Evolutionary conservation across 2,113 vertebrate genomes (phyloP).

Genomic region (Phodopus roborovskii): DNA sequence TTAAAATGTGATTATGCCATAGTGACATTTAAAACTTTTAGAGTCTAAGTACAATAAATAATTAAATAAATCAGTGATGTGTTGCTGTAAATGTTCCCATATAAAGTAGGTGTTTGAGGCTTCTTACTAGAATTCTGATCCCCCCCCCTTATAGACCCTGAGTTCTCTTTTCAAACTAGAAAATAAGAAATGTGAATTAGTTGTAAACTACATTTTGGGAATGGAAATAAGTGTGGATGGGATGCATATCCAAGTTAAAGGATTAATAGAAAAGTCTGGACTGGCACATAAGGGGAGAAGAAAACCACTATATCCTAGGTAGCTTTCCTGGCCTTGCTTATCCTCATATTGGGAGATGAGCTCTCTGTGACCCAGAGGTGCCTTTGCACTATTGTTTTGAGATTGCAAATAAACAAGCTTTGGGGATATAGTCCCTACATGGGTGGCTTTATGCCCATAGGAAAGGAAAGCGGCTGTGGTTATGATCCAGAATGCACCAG

Average conservation of each 20-base stretch:
- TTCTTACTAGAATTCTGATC: slow-evolving; percentile 8
- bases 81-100: background rate
- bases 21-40: background rate
- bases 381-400: background rate
- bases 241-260: background rate
- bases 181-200: background rate
- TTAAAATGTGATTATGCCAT: slow-evolving; percentile 5
- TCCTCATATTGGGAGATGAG: background rate
- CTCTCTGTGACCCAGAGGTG: background rate
- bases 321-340: background rate
- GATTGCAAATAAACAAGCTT: slow-evolving; percentile 14
- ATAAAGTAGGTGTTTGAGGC: background rate
- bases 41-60: slow-evolving; percentile 4
- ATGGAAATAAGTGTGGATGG: fast-evolving
- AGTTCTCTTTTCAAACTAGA: slow-evolving; percentile 39
- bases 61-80: slow-evolving; percentile 9
- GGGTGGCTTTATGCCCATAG: slow-evolving; percentile 43
- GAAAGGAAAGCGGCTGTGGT: slow-evolving; percentile 76
- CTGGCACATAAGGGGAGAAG: background rate
- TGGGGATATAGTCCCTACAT: background rate
- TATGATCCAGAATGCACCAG: slow-evolving; percentile 61
- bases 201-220: slow-evolving; percentile 39
- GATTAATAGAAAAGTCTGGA: slow-evolving; percentile 24
- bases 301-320: background rate
- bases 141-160: background rate